Evolutionary conservation across 1,140 invertebrate species (phyloP).

Genomic region (Drosophila insularis): DNA sequence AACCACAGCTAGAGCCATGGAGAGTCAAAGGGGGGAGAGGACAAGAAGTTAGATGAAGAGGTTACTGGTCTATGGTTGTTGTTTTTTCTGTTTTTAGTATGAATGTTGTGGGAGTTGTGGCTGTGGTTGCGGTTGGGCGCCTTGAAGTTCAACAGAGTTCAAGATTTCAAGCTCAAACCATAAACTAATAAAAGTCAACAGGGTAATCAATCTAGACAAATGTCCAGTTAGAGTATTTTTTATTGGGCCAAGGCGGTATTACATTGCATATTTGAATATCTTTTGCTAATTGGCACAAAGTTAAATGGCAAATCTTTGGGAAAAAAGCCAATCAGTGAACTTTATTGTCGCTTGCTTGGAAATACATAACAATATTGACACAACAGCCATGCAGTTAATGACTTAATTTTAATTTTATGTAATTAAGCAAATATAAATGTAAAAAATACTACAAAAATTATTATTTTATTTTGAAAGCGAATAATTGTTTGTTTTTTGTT

Average conservation of each 20-base stretch:
- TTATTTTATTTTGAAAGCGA: too few relatives aligned
- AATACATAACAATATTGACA: too few relatives aligned
- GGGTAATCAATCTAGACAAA: constrained; percentile 64
- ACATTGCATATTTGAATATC: not conserved
- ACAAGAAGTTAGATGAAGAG: constrained; percentile 1
- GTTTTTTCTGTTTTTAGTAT: not conserved
- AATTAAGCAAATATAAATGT: too few relatives aligned
- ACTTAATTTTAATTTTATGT: not conserved
- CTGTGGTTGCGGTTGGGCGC: constrained; percentile 71
- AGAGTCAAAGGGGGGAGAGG: not conserved
- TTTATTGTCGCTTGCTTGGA: not conserved
- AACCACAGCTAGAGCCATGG: constrained; percentile 13
- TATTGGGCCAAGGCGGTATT: not conserved
- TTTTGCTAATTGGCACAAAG: constrained; percentile 5
- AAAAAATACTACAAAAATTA: too few relatives aligned
- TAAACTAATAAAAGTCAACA: constrained; percentile 59
- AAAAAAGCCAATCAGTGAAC: not conserved
- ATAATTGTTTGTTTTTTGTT: too few relatives aligned
- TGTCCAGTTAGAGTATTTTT: constrained; percentile 57
- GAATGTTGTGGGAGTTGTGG: constrained; percentile 13
- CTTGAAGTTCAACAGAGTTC: constrained; percentile 66
- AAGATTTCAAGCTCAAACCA: constrained; percentile 61
- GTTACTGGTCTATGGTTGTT: constrained; percentile 23
- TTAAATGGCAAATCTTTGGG: constrained; percentile 12
- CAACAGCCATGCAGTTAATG: not conserved